These are phyloP conservation scores for Apamea anceps DNA, from an alignment of 2,888 invertebrate species.

Conservation along the genomic window DNA sequence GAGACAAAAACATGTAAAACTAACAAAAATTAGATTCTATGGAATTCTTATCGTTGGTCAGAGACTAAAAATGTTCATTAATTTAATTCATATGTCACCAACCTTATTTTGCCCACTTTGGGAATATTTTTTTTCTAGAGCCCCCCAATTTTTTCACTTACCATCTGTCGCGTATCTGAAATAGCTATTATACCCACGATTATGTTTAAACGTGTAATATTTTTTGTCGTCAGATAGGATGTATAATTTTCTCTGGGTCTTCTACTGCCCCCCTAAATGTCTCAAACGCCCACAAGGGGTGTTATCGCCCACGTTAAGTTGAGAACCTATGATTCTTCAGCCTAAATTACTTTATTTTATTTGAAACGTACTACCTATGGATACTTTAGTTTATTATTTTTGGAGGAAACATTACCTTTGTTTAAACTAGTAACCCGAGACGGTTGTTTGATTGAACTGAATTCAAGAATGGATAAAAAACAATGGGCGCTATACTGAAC, in stretches of 20 bases:
- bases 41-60: neutral
- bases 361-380: neutral
- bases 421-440: neutral
- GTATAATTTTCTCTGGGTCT: too few species aligned
- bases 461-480: conserved; percentile 23
- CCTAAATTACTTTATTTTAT: neutral
- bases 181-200: too few species aligned
- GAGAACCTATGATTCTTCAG: too few species aligned
- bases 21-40: neutral
- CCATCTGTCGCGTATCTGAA: too few species aligned
- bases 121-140: too few species aligned
- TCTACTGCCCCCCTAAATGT: too few species aligned
- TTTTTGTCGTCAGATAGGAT: too few species aligned
- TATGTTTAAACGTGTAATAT: too few species aligned
- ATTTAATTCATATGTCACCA: neutral
- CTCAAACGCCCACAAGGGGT: too few species aligned
- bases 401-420: conserved; percentile 18
- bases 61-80: neutral
- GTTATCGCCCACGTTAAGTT: too few species aligned
- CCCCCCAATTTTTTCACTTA: too few species aligned
- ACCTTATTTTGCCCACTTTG: neutral
- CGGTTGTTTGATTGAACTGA: conserved; percentile 6
- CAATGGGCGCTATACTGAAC: neutral
- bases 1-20: neutral
- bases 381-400: conserved; percentile 4